These are phyloP conservation scores for Bostrychus sinensis DNA, from an alignment of 2,113 vertebrate genomes.

Conservation along the genomic window DNA sequence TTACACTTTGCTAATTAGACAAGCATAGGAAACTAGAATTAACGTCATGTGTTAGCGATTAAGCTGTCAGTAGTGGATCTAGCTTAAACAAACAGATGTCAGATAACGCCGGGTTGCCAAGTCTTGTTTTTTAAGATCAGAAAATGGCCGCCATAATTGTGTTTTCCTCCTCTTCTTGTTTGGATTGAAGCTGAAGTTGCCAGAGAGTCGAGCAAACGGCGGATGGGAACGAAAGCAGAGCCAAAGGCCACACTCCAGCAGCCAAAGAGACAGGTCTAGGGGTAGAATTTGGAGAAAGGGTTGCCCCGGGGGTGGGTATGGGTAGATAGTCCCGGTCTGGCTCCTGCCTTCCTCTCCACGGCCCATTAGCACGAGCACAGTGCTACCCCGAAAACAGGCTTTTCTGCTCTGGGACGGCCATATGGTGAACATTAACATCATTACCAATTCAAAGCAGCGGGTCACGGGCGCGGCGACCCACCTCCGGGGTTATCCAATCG, in stretches of 20 bases:
- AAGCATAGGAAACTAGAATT: neutral
- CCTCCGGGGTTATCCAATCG: conserved; percentile 74
- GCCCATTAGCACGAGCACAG: conserved; percentile 51
- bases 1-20: neutral
- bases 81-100: neutral
- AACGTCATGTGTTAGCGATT: neutral
- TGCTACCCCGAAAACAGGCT: conserved; percentile 39
- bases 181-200: conserved; percentile 26
- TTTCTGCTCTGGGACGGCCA: conserved; percentile 46
- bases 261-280: conserved; percentile 31
- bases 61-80: neutral
- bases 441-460: conserved; percentile 74
- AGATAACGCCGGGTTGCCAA: neutral
- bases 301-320: conserved; percentile 55
- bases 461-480: conserved; percentile 62
- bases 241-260: conserved; percentile 26
- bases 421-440: conserved; percentile 75
- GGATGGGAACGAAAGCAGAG: conserved; percentile 7
- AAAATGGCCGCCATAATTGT: neutral
- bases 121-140: neutral
- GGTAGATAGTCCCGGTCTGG: conserved; percentile 40
- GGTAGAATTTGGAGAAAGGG: conserved; percentile 49
- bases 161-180: conserved; percentile 18
- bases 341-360: conserved; percentile 48
- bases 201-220: conserved; percentile 21